Evolutionary conservation across 2,113 vertebrate species (phyloP).

Genomic region (Mus musculus): DNA sequence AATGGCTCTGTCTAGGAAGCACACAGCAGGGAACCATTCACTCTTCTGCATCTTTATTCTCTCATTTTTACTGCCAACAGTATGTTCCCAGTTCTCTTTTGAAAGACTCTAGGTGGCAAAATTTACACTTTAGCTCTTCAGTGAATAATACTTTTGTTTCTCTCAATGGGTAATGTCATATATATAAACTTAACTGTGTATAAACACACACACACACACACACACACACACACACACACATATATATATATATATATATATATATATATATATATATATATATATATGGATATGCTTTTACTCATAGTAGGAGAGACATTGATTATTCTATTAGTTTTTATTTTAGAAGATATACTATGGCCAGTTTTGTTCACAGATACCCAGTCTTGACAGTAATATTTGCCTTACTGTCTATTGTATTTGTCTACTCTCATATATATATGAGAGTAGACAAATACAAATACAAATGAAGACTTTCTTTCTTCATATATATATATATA

Average conservation of each 20-base stretch:
- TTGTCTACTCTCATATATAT: neutral
- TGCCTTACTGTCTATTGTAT: neutral
- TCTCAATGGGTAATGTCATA: neutral
- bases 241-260: neutral
- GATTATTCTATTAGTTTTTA: neutral
- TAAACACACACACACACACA: neutral
- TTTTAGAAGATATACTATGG: neutral
- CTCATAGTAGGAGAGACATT: neutral
- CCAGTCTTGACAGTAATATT: neutral
- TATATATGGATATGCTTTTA: neutral
- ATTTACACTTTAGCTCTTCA: constrained; percentile 4
- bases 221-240: too few species aligned
- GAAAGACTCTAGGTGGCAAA: neutral
- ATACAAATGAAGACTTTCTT: too few species aligned
- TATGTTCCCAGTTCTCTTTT: neutral
- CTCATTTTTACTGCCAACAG: neutral
- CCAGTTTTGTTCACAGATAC: neutral
- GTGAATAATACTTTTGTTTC: neutral
- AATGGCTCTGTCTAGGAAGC: neutral
- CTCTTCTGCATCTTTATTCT: neutral
- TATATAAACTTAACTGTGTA: neutral
- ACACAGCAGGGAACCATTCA: neutral
- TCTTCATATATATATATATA: too few species aligned
- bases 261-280: neutral
- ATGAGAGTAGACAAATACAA: too few species aligned